Evolutionary conservation across 2,113 vertebrate genomes (phyloP).

Genomic region (Periophthalmus modestus): DNA sequence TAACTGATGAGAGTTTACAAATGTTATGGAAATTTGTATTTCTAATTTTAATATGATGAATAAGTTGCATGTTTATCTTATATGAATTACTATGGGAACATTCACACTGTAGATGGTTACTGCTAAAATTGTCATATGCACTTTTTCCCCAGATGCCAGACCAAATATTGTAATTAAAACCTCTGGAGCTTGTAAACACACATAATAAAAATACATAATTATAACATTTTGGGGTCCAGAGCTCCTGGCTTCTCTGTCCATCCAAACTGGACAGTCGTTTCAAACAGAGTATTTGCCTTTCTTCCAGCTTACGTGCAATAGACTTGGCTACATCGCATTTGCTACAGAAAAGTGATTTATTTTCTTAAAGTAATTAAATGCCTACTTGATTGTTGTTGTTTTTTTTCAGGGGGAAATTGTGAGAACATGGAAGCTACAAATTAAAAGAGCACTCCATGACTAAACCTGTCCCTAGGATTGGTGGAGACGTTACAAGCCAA

Average conservation of each 20-base stretch:
- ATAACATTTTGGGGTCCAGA: background rate
- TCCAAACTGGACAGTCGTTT: constrained; percentile 49
- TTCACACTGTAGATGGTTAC: background rate
- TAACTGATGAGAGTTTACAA: too few relatives aligned
- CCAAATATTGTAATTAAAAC: constrained; percentile 7
- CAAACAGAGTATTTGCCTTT: constrained; percentile 64
- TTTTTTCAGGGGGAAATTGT: constrained; percentile 56
- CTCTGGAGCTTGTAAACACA: constrained; percentile 10
- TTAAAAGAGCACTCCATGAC: constrained; percentile 78
- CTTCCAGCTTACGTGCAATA: constrained; percentile 65
- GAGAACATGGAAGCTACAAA: constrained; percentile 75
- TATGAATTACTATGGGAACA: background rate
- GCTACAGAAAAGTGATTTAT: constrained; percentile 72
- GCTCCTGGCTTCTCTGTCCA: constrained; percentile 34
- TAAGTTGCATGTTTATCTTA: background rate
- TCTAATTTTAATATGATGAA: too few relatives aligned
- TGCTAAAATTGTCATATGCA: background rate
- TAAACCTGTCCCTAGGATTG: constrained; percentile 75
- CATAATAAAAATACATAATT: constrained; percentile 12
- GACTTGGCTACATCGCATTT: constrained; percentile 69
- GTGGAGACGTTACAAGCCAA: constrained; percentile 55
- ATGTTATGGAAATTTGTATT: too few relatives aligned
- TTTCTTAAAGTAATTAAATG: constrained; percentile 80
- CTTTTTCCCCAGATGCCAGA: background rate
- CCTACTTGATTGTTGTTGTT: constrained; percentile 76